These are phyloP conservation scores for Lasioglossum marginatum DNA, from an alignment of 2,888 invertebrate genomes.

Conservation along the genomic window DNA sequence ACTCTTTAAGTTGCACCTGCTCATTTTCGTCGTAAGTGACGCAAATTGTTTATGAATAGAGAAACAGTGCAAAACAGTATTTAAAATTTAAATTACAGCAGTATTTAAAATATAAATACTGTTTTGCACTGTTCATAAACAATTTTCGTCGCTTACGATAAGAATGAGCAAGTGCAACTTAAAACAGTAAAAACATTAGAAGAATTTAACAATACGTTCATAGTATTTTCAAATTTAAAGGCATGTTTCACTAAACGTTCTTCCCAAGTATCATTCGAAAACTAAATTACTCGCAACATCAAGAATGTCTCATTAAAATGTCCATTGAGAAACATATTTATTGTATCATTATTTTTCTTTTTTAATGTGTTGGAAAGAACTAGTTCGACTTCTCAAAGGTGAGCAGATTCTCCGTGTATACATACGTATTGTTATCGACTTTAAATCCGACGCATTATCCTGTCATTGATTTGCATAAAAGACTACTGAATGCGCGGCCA, in stretches of 20 bases:
- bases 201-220: too few relatives aligned
- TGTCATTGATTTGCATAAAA: slow-evolving; percentile 31
- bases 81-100: not conserved
- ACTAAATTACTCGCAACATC: not conserved
- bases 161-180: too few relatives aligned
- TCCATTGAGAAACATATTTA: not conserved
- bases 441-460: not conserved
- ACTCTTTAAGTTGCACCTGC: too few relatives aligned
- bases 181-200: too few relatives aligned
- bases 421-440: not conserved
- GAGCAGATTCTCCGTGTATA: not conserved
- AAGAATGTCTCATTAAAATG: not conserved
- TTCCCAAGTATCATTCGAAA: not conserved
- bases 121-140: too few relatives aligned
- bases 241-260: not conserved
- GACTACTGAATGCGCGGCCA: slow-evolving; percentile 32
- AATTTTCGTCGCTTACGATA: too few relatives aligned
- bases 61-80: not conserved
- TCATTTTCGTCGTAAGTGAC: too few relatives aligned
- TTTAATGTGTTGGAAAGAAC: not conserved
- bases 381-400: too few relatives aligned
- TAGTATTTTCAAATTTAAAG: not conserved
- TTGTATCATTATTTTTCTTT: not conserved
- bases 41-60: not conserved
- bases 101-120: too few relatives aligned